A percentile compares a stretch with the other conserved stretches of the same genome.
These are phyloP conservation scores for Enteromius trimaculatus DNA, from an alignment of 2,797 vertebrate genomes.

Conservation along the genomic window DNA sequence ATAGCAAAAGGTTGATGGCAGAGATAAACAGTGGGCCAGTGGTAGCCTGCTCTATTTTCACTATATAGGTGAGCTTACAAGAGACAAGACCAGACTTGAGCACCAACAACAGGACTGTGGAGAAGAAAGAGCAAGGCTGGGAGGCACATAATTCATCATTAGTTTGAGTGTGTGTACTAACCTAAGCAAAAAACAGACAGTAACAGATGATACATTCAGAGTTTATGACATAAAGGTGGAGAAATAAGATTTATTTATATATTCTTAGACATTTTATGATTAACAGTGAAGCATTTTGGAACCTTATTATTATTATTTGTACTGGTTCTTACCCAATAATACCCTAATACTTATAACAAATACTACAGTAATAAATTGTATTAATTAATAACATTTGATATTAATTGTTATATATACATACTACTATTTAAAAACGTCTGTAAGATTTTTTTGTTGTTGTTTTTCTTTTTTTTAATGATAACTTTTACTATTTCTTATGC, in stretches of 20 bases:
- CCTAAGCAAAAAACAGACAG: constrained; percentile 28
- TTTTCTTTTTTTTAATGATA: background rate
- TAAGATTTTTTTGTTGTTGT: background rate
- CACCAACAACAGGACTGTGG: constrained; percentile 40
- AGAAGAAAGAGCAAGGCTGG: constrained; percentile 25
- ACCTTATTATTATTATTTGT: background rate
- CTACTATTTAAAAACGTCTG: background rate
- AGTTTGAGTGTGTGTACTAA: constrained; percentile 4
- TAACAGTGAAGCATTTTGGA: background rate
- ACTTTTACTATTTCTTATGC: background rate
- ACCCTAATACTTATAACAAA: too few species aligned
- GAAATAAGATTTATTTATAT: background rate
- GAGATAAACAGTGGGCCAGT: constrained; percentile 52
- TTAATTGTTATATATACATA: background rate
- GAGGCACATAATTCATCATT: constrained; percentile 22
- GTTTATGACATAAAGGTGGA: background rate
- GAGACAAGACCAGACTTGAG: constrained; percentile 57
- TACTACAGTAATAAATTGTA: background rate
- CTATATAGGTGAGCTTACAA: constrained; percentile 45
- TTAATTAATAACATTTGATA: background rate
- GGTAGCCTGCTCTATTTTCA: constrained; percentile 54
- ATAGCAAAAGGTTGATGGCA: constrained; percentile 28
- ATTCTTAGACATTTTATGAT: background rate
- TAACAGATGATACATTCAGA: constrained; percentile 15
- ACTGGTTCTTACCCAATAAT: background rate